These are phyloP conservation scores for Nomada fucata DNA, from an alignment of 2,888 invertebrate genomes.

Conservation along the genomic window DNA sequence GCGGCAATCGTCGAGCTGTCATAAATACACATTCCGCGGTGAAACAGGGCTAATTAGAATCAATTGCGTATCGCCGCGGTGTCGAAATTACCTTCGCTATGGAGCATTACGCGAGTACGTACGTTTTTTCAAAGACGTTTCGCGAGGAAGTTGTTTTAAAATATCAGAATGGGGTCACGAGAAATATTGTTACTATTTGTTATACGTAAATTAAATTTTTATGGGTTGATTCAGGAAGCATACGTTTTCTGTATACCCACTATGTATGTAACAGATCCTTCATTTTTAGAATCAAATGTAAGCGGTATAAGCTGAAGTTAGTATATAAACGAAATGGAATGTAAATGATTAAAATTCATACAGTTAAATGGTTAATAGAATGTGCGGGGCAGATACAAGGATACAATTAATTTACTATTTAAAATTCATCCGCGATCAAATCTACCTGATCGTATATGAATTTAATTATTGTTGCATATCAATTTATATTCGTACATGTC, in stretches of 20 bases:
- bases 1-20: not conserved
- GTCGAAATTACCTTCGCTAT: not conserved
- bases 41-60: constrained; percentile 14
- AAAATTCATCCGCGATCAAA: too few species aligned
- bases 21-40: constrained; percentile 4
- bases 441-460: not conserved
- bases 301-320: too few species aligned
- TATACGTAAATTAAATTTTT: not conserved
- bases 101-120: not conserved
- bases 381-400: too few species aligned
- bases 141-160: not conserved
- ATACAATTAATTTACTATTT: too few species aligned
- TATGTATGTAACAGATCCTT: not conserved
- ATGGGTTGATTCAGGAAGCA: not conserved
- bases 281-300: not conserved
- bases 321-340: too few species aligned
- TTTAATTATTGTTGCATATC: not conserved
- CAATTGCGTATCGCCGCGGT: not conserved
- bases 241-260: not conserved
- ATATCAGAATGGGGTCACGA: not conserved
- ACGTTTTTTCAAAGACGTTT: not conserved
- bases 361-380: too few species aligned
- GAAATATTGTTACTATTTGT: not conserved
- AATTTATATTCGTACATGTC: not conserved
- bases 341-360: too few species aligned